Evolutionary conservation across 2,797 vertebrate genomes (phyloP).

Genomic region (Lacerta viridis): DNA sequence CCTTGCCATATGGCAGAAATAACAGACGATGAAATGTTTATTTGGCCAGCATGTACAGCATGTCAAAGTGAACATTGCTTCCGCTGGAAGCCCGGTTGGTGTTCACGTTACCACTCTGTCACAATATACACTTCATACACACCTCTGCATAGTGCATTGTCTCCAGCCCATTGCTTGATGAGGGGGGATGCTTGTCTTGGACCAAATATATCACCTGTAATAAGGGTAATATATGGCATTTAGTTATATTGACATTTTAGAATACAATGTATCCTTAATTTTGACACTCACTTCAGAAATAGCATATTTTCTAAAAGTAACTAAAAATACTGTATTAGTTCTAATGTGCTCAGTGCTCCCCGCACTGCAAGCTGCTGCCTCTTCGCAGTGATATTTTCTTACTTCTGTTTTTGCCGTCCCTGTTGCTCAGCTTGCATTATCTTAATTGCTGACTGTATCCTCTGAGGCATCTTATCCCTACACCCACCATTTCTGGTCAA

Average conservation of each 20-base stretch:
- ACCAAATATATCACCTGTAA: neutral
- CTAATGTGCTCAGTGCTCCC: too few relatives aligned
- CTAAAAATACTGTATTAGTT: too few relatives aligned
- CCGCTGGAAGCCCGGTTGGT: conserved; percentile 35
- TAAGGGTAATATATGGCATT: neutral
- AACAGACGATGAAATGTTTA: conserved; percentile 52
- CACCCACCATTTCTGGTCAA: neutral
- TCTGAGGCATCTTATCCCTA: neutral
- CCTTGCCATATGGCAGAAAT: conserved; percentile 64
- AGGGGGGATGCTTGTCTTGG: neutral
- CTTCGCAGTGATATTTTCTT: neutral
- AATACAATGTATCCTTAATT: neutral
- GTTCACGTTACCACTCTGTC: neutral
- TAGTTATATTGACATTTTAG: neutral
- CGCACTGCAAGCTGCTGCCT: neutral
- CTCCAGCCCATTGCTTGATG: neutral
- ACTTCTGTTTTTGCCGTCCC: neutral
- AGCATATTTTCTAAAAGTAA: neutral
- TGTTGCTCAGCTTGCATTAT: neutral
- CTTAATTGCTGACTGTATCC: neutral
- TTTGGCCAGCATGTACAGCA: conserved; percentile 52
- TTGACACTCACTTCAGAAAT: neutral
- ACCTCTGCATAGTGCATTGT: neutral
- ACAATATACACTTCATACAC: neutral
- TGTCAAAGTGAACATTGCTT: conserved; percentile 53